Conservation (phyloP, 2,113 vertebrate genomes). For the Plestiodon gilberti region DNA sequence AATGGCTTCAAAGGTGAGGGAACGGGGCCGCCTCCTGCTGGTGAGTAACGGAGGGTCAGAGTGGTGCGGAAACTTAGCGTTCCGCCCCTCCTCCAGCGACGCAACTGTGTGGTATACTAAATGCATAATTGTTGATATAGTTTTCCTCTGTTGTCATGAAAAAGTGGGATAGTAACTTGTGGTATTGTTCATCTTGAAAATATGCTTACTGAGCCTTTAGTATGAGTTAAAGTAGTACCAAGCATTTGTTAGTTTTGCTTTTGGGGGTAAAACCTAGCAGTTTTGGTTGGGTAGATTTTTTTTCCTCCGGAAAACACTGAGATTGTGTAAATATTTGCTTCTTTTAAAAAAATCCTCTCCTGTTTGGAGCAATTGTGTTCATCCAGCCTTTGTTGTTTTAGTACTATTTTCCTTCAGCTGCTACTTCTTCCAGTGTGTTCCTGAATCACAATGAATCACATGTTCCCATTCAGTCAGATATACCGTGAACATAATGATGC, state of each 20-base stretch:
- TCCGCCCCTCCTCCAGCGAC: too few species aligned
- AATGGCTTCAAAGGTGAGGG: too few species aligned
- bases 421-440: too few species aligned
- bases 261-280: background rate
- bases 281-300: background rate
- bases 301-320: background rate
- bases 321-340: background rate
- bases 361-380: background rate
- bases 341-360: background rate
- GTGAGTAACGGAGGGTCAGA: background rate
- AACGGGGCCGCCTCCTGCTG: too few species aligned
- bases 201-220: background rate
- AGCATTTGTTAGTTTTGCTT: background rate
- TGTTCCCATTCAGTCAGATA: too few species aligned
- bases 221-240: background rate
- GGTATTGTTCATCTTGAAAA: background rate
- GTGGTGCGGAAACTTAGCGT: too few species aligned
- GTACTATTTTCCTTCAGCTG: too few species aligned
- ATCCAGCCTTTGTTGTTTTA: background rate
- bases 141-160: background rate
- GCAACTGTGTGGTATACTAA: too few species aligned
- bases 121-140: background rate
- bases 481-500: too few species aligned
- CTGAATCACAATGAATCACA: too few species aligned
- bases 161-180: background rate